Percentiles rank a stretch among this genome's conserved stretches.
Evolutionary conservation across 1,140 invertebrate species (phyloP).

Genomic region (Neoseiulus cucumeris): DNA sequence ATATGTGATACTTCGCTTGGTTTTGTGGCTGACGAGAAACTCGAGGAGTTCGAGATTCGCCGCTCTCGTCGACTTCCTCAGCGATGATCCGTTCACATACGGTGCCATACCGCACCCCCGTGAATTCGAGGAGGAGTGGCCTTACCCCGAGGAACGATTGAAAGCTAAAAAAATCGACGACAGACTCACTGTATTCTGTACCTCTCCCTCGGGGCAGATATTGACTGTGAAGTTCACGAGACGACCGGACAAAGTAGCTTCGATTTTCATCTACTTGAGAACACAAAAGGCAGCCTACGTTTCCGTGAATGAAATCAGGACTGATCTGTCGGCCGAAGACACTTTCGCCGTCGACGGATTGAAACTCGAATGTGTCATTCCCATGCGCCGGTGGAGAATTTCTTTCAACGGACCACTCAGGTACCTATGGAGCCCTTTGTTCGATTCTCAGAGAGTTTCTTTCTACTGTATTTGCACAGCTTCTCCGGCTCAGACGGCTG

Average conservation of each 20-base stretch:
- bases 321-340: background rate
- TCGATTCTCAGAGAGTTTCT: too few species aligned
- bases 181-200: background rate
- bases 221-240: background rate
- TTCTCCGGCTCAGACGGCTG: too few species aligned
- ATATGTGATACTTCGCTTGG: background rate
- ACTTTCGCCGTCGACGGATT: background rate
- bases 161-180: background rate
- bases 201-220: background rate
- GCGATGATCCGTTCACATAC: background rate
- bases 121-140: background rate
- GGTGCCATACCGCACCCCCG: background rate
- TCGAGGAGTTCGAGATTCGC: background rate
- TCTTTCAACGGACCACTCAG: background rate
- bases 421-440: background rate
- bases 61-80: background rate
- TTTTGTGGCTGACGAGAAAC: background rate
- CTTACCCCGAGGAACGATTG: background rate
- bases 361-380: background rate
- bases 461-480: too few species aligned
- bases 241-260: background rate
- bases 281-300: background rate
- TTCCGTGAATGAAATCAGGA: background rate
- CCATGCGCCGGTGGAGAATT: background rate
- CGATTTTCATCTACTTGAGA: background rate